phyloP scores from a whole-genome alignment of 2,888 invertebrate species.

The Orthosia gothica region DNA sequence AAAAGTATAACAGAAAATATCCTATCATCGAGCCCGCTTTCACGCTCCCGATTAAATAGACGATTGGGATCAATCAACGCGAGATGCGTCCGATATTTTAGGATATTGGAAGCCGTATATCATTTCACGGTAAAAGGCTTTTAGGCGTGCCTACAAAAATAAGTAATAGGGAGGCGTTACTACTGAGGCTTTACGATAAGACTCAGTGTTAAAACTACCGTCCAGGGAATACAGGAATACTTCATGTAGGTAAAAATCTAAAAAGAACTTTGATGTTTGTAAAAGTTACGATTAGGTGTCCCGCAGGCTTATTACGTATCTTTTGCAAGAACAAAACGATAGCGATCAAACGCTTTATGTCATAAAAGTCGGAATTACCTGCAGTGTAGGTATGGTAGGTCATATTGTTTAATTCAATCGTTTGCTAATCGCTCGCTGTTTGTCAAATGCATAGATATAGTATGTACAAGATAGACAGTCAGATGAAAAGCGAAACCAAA shows the following conservation, averaged over 20 bases:
- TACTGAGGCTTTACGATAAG: conserved; percentile 37
- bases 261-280: too few relatives aligned
- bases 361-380: too few relatives aligned
- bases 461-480: too few relatives aligned
- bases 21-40: conserved; percentile 33
- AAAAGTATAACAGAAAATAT: conserved; percentile 26
- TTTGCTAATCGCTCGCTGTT: too few relatives aligned
- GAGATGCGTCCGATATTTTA: conserved; percentile 64
- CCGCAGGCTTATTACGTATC: too few relatives aligned
- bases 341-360: too few relatives aligned
- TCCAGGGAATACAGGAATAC: conserved; percentile 4
- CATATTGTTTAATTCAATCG: too few relatives aligned
- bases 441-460: too few relatives aligned
- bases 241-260: neutral
- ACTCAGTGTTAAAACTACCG: conserved; percentile 9
- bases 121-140: conserved; percentile 58
- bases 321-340: too few relatives aligned
- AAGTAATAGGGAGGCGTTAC: conserved; percentile 32
- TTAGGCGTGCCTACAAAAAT: conserved; percentile 42
- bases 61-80: conserved; percentile 67
- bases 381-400: too few relatives aligned
- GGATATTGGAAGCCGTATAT: conserved; percentile 54
- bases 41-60: conserved; percentile 55
- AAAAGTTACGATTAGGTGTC: too few relatives aligned
- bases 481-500: too few relatives aligned